Percentiles rank a stretch among this genome's conserved stretches.
Evolutionary conservation across 2,888 invertebrate species (phyloP).

Genomic region (Melanostoma scalare): DNA sequence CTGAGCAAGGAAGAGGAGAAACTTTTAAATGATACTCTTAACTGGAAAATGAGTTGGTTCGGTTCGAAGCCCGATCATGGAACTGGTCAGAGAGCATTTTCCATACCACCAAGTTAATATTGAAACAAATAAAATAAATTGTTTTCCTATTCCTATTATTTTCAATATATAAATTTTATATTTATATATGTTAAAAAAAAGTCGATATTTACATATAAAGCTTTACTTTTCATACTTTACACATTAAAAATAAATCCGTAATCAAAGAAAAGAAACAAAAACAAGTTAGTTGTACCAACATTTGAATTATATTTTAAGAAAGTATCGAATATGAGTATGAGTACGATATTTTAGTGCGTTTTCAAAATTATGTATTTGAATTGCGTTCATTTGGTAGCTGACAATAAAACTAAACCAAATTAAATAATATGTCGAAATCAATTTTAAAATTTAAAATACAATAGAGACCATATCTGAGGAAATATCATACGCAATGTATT

Average conservation of each 20-base stretch:
- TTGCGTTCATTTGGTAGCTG: slow-evolving; percentile 60
- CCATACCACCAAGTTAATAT: slow-evolving; percentile 85
- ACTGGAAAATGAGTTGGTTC: slow-evolving; percentile 82
- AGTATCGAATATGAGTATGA: slow-evolving; percentile 42
- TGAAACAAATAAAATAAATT: slow-evolving; percentile 39
- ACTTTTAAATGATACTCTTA: slow-evolving; percentile 85
- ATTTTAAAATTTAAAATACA: slow-evolving; percentile 8
- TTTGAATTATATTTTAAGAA: slow-evolving; percentile 31
- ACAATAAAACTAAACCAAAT: slow-evolving; percentile 50
- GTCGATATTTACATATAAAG: slow-evolving; percentile 57
- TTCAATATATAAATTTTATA: slow-evolving; percentile 17
- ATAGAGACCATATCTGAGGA: slow-evolving; percentile 42
- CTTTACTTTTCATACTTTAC: slow-evolving; percentile 63
- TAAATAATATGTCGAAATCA: slow-evolving; percentile 27
- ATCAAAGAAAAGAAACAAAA: slow-evolving; percentile 22
- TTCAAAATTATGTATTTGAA: slow-evolving; percentile 49
- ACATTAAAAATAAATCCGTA: slow-evolving; percentile 14
- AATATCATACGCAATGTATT: slow-evolving; percentile 5
- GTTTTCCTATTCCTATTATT: slow-evolving; percentile 46
- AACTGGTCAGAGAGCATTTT: slow-evolving; percentile 83
- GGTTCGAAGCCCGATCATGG: slow-evolving; percentile 85
- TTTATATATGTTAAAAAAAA: slow-evolving; percentile 25
- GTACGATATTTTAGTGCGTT: slow-evolving; percentile 37
- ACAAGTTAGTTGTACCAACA: slow-evolving; percentile 35
- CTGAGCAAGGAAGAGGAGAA: slow-evolving; percentile 94